Percentiles rank a stretch among this genome's conserved stretches.
Conservation (phyloP, 2,113 vertebrate species). For the Thunnus maccoyii region DNA sequence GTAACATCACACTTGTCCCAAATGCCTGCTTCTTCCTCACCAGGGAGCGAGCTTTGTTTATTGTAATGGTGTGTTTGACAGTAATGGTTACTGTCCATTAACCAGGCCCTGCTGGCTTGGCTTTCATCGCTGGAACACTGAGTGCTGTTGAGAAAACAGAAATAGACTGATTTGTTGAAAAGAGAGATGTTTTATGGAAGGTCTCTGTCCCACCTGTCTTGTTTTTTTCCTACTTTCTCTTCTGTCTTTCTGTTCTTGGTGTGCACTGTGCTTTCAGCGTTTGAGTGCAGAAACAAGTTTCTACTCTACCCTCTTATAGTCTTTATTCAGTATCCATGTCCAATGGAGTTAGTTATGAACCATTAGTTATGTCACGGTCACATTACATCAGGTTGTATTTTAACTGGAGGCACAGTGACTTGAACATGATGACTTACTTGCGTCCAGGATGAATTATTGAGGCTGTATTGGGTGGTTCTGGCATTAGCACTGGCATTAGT, state of each 20-base stretch:
- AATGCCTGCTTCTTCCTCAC: slow-evolving; percentile 16
- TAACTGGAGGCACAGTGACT: not conserved
- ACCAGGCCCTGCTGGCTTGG: slow-evolving; percentile 33
- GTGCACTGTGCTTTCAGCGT: not conserved
- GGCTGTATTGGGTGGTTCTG: too few species aligned
- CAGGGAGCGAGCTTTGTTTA: slow-evolving; percentile 48
- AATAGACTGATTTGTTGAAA: slow-evolving; percentile 20
- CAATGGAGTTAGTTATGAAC: slow-evolving; percentile 9
- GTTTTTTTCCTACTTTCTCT: slow-evolving; percentile 7
- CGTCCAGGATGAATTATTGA: not conserved
- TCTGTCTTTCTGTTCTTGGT: not conserved
- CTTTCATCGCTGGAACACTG: slow-evolving; percentile 18
- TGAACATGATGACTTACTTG: not conserved
- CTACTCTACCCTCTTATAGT: not conserved
- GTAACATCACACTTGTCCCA: slow-evolving; percentile 20
- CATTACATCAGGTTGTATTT: not conserved
- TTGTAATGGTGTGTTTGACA: slow-evolving; percentile 62
- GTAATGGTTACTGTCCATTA: slow-evolving; percentile 66
- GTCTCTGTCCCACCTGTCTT: not conserved
- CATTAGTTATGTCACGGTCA: not conserved
- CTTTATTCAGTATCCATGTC: not conserved
- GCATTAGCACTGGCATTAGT: too few species aligned
- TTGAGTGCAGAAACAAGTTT: not conserved
- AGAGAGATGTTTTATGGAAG: slow-evolving; percentile 9
- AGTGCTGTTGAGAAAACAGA: slow-evolving; percentile 36